Conservation (phyloP, 2,113 vertebrate species). For the Labeo catla region DNA sequence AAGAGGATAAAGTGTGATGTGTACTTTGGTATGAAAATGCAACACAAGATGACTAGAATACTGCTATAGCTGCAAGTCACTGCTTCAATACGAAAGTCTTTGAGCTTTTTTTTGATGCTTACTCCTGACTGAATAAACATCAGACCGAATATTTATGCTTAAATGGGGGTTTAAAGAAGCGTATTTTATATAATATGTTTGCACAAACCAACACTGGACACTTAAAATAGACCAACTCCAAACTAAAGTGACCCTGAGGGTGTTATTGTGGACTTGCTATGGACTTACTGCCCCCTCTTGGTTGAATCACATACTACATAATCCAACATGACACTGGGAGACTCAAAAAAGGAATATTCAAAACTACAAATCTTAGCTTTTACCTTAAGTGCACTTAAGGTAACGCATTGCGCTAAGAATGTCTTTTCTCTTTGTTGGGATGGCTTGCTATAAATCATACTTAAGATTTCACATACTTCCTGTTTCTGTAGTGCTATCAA, state of each 20-base stretch:
- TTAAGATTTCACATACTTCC: constrained; percentile 17
- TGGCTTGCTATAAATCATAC: not conserved
- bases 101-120: not conserved
- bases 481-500: constrained; percentile 22
- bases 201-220: constrained; percentile 22
- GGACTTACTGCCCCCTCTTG: constrained; percentile 56
- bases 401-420: constrained; percentile 29
- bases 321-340: not conserved
- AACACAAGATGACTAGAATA: constrained; percentile 20
- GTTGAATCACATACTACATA: constrained; percentile 25
- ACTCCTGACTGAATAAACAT: constrained; percentile 4
- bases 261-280: constrained; percentile 15
- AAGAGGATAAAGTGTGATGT: not conserved
- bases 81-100: not conserved
- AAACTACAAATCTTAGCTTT: not conserved
- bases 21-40: constrained; percentile 33
- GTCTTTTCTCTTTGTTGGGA: not conserved
- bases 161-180: not conserved
- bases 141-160: not conserved
- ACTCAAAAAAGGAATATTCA: not conserved
- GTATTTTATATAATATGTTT: constrained; percentile 13
- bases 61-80: constrained; percentile 26
- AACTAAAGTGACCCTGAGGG: constrained; percentile 15
- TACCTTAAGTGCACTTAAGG: not conserved
- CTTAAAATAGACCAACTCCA: constrained; percentile 2